phyloP scores from a whole-genome alignment of 2,888 invertebrate genomes.

The Rotaria socialis region DNA sequence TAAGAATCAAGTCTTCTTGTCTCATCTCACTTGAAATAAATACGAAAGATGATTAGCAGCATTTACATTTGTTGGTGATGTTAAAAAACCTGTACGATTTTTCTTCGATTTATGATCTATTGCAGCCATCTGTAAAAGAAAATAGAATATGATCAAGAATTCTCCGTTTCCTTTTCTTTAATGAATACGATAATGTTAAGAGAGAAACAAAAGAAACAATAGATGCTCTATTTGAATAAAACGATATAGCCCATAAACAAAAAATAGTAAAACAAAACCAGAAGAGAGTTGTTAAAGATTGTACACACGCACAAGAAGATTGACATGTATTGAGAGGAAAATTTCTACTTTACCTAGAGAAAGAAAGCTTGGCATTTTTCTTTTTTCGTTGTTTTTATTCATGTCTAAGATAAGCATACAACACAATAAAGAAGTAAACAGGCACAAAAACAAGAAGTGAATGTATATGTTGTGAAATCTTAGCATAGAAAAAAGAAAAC shows the following conservation, averaged over 20 bases:
- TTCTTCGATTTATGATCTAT: not conserved
- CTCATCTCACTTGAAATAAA: slow-evolving; percentile 10
- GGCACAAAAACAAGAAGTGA: not conserved
- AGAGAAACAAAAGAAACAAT: not conserved
- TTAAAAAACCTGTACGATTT: not conserved
- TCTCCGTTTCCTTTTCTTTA: not conserved
- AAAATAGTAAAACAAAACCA: not conserved
- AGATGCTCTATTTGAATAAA: not conserved
- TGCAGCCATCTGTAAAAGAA: slow-evolving; percentile 11
- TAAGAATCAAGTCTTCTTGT: too few relatives aligned
- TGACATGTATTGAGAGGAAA: not conserved
- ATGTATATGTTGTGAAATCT: not conserved
- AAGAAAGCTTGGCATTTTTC: not conserved
- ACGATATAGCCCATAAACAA: not conserved
- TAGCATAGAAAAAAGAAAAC: not conserved
- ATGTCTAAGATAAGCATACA: not conserved
- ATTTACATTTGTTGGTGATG: slow-evolving; percentile 10
- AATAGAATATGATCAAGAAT: not conserved
- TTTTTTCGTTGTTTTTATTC: not conserved
- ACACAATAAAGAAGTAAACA: not conserved
- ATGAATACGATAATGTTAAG: not conserved
- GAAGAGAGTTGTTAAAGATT: not conserved
- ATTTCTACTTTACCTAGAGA: not conserved
- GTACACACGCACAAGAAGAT: not conserved
- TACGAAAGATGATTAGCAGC: slow-evolving; percentile 30